phyloP scores from a whole-genome alignment of 2,888 invertebrate species.

The Andricus curvator region DNA sequence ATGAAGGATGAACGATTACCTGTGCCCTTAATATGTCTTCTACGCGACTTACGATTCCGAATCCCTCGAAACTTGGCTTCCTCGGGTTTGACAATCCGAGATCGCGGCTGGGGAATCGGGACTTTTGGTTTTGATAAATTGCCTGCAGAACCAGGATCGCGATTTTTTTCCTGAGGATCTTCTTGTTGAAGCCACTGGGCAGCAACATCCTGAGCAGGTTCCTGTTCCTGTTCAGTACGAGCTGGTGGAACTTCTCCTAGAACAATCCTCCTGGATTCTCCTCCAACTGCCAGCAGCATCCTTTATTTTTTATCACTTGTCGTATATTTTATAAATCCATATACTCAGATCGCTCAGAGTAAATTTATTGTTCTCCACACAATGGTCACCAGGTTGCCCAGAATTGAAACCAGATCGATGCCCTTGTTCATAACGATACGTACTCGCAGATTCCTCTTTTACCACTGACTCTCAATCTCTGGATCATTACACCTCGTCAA shows the following conservation, averaged over 20 bases:
- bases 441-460: slow-evolving; percentile 14
- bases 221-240: slow-evolving; percentile 72
- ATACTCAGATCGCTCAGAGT: neutral
- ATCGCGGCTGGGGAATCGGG: slow-evolving; percentile 71
- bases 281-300: slow-evolving; percentile 81
- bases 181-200: slow-evolving; percentile 68
- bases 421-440: slow-evolving; percentile 14
- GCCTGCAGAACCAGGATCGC: slow-evolving; percentile 36
- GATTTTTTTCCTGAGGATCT: slow-evolving; percentile 44
- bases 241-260: slow-evolving; percentile 74
- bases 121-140: slow-evolving; percentile 43
- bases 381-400: slow-evolving; percentile 14
- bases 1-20: slow-evolving; percentile 62
- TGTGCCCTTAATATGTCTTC: slow-evolving; percentile 73
- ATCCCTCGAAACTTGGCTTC: slow-evolving; percentile 56
- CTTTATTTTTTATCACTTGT: slow-evolving; percentile 69
- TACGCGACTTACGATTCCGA: slow-evolving; percentile 76
- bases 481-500: slow-evolving; percentile 4
- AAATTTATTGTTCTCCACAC: slow-evolving; percentile 29
- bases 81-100: slow-evolving; percentile 64
- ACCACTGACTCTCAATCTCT: slow-evolving; percentile 7
- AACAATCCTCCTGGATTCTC: slow-evolving; percentile 78
- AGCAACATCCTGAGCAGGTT: slow-evolving; percentile 75
- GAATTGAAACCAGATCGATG: slow-evolving; percentile 21
- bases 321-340: neutral